These are phyloP conservation scores for Caenorhabditis japonica DNA, from an alignment of 2,888 invertebrate genomes.

Conservation along the genomic window DNA sequence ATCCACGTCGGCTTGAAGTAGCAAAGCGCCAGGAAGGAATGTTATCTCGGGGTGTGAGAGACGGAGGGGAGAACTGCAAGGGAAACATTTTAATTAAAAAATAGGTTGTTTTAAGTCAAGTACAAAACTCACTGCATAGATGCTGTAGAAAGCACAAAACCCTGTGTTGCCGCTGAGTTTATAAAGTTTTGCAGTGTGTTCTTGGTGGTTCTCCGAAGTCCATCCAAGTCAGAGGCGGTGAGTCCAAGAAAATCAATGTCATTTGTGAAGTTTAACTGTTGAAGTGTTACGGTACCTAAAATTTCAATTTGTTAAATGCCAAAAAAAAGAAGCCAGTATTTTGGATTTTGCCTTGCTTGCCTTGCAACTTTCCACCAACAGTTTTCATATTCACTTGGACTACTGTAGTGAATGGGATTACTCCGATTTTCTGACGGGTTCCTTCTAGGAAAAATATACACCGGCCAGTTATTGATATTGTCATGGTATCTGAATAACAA, in stretches of 20 bases:
- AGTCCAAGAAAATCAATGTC: conserved; percentile 65
- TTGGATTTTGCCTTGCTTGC: conserved; percentile 3
- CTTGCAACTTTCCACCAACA: conserved; percentile 45
- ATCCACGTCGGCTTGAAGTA: conserved; percentile 66
- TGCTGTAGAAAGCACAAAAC: conserved; percentile 58
- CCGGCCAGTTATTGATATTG: conserved; percentile 50
- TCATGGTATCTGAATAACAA: conserved; percentile 44
- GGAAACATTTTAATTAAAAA: neutral
- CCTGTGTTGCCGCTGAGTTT: conserved; percentile 56
- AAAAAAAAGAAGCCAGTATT: neutral
- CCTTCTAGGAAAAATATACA: conserved; percentile 64
- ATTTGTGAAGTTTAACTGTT: conserved; percentile 49
- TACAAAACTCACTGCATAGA: conserved; percentile 54
- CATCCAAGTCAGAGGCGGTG: conserved; percentile 57
- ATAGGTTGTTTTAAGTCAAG: neutral
- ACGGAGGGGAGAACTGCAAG: conserved; percentile 60
- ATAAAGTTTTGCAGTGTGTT: conserved; percentile 60
- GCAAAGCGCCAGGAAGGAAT: conserved; percentile 53
- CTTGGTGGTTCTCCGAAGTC: conserved; percentile 57
- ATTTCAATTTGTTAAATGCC: neutral
- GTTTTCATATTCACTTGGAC: conserved; percentile 50
- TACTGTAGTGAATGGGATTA: conserved; percentile 58
- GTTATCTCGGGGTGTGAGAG: conserved; percentile 59
- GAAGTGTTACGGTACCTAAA: conserved; percentile 56
- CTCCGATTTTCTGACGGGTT: conserved; percentile 64